phyloP scores from a whole-genome alignment of 37 sponge, comb jelly and placozoan species.

The Diacarnus erythraeanus region DNA sequence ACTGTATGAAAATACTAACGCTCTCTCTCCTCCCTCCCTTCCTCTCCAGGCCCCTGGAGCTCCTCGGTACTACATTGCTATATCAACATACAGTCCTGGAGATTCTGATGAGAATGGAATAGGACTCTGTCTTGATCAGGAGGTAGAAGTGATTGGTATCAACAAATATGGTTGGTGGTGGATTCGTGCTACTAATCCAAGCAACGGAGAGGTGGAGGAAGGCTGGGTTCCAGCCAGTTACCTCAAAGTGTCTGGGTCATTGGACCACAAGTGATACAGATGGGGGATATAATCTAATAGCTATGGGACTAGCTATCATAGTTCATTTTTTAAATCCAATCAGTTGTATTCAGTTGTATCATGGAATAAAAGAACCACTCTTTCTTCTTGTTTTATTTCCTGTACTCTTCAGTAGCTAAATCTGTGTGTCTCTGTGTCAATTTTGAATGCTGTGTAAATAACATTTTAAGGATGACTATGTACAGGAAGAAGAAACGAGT shows the following conservation, averaged over 20 bases:
- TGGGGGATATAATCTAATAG: not conserved
- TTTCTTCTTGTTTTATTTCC: too few species aligned
- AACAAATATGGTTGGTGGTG: conserved; percentile 85
- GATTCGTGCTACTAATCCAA: conserved; percentile 57
- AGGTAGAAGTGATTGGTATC: conserved; percentile 77
- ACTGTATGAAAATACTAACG: too few species aligned
- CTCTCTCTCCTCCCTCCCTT: too few species aligned
- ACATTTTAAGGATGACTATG: too few species aligned
- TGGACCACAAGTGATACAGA: not conserved
- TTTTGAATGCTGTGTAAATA: too few species aligned
- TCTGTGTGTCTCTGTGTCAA: too few species aligned
- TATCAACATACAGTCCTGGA: conserved; percentile 54
- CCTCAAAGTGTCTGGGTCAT: conserved; percentile 25
- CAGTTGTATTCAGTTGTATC: too few species aligned
- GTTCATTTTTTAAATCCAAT: too few species aligned
- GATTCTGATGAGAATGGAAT: conserved; percentile 58
- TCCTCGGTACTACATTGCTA: conserved; percentile 61
- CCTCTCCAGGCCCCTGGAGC: conserved; percentile 75
- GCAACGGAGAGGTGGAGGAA: conserved; percentile 30
- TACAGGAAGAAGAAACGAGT: too few species aligned
- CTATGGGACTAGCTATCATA: not conserved
- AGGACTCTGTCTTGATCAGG: conserved; percentile 44
- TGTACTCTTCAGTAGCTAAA: too few species aligned
- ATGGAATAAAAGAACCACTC: too few species aligned
- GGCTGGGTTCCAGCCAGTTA: conserved; percentile 90